Conservation (phyloP, 2,113 vertebrate genomes). For the Andinoacara biseriatus region DNA sequence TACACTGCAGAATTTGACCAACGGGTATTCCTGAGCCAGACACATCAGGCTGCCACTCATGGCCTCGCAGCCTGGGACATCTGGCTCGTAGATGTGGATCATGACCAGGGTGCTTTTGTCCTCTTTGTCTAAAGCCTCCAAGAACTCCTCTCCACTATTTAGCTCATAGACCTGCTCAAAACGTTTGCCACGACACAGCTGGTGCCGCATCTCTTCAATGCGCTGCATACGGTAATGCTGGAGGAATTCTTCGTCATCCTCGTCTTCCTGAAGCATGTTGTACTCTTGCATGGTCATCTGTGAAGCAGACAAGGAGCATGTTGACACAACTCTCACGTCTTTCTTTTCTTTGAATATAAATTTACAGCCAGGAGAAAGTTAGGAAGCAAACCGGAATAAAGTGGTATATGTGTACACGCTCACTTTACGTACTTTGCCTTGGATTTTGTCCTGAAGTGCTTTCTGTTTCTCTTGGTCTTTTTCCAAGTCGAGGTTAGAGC, state of each 20-base stretch:
- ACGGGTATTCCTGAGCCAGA: constrained; percentile 91
- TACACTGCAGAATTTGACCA: constrained; percentile 93
- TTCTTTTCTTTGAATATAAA: background rate
- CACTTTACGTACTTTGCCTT: constrained; percentile 87
- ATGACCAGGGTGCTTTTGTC: constrained; percentile 88
- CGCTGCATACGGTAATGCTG: constrained; percentile 95
- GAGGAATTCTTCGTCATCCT: constrained; percentile 92
- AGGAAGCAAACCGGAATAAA: background rate
- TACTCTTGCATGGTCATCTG: constrained; percentile 94
- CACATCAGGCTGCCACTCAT: constrained; percentile 93
- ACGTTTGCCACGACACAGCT: constrained; percentile 86
- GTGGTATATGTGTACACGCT: too few relatives aligned
- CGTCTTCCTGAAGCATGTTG: constrained; percentile 83
- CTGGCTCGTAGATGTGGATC: constrained; percentile 94
- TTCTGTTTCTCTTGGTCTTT: constrained; percentile 88
- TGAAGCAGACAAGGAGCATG: background rate
- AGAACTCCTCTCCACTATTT: constrained; percentile 87
- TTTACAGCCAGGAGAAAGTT: background rate
- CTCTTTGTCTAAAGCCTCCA: constrained; percentile 93
- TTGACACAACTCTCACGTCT: accelerated
- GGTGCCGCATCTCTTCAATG: constrained; percentile 94
- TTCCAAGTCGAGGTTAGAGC: constrained; percentile 91
- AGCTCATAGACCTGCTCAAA: constrained; percentile 92
- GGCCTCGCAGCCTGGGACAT: constrained; percentile 88
- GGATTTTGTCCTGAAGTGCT: constrained; percentile 89